Evolutionary conservation across 2,888 invertebrate species (phyloP).

Genomic region (Harmothoe impar): DNA sequence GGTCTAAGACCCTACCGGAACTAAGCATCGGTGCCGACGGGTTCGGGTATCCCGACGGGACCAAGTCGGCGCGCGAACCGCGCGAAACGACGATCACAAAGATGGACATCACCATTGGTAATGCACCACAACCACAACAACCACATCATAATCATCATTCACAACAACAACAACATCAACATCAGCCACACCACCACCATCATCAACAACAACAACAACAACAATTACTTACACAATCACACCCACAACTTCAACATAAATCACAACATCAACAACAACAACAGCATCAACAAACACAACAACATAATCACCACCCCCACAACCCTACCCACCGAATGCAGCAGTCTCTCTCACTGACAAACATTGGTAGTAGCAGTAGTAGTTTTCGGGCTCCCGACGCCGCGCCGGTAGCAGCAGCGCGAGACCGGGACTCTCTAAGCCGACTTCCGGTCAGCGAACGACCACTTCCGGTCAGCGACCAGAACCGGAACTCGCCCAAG

Average conservation of each 20-base stretch:
- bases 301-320: background rate
- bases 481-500: conserved; percentile 43
- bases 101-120: background rate
- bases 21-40: background rate
- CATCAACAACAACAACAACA: conserved; percentile 5
- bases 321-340: conserved; percentile 13
- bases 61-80: conserved; percentile 55
- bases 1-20: background rate
- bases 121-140: conserved; percentile 13
- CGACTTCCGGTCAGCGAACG: background rate
- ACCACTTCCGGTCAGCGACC: background rate
- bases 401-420: background rate
- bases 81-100: background rate
- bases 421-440: background rate
- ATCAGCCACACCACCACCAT: background rate
- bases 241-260: background rate
- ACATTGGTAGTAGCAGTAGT: background rate
- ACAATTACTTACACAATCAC: background rate
- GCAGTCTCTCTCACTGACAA: conserved; percentile 27
- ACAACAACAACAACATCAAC: conserved; percentile 26
- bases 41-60: conserved; percentile 21
- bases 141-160: background rate
- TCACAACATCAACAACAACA: background rate
- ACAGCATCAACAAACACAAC: background rate
- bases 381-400: background rate